Evolutionary conservation across 2,888 invertebrate genomes (phyloP), one percentile per base, ranked within the genome.

Genomic region (Spodoptera picta): DNA sequence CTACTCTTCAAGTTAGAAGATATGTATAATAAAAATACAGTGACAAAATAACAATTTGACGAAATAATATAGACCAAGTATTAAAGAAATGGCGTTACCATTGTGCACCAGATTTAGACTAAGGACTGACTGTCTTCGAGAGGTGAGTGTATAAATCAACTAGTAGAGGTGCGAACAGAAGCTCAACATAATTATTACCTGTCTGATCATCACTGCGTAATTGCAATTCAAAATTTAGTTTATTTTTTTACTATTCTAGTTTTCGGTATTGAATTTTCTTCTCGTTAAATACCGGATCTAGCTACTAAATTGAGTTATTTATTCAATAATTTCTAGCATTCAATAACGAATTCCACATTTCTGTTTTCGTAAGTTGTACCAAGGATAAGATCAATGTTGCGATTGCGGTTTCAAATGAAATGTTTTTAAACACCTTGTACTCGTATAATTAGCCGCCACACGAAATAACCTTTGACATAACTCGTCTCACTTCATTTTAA

Each of bases 401-500:
- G 73, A 77, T 81, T 65, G 55, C 58, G 62, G 31, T 74, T 60
- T 57, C 64, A 70, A 82, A 81, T 76, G 74, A 68, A 81, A 74
- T 67, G 65, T 62, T 80, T 83, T 77, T 70, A 60, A 74, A 79
- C 77, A 75, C 69, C 74, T 78, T 70, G 75, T 82, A 80, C 74
- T 78, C 69, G 75, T 82, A 80, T 88, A 86, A 87, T 90, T 87
- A 87, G 73, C 79, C 54, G 68, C 80, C 81, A 85, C 88, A 87
- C 89, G 87, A 85, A 83, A 77, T 87, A 84, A 89, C 88, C 89
- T 88, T 82, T 88, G 87, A 85, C 88, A 80, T 80, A 77, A 72
- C 73, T 62, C 53, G 57, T 77, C 60, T 64, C 50, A 53, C 61
- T 61, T 76, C 76, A 70, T 75, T 75, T 75, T 42, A 69, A 60